Evolutionary conservation across 1,140 invertebrate genomes (phyloP).

Genomic region (Drosophila suzukii): DNA sequence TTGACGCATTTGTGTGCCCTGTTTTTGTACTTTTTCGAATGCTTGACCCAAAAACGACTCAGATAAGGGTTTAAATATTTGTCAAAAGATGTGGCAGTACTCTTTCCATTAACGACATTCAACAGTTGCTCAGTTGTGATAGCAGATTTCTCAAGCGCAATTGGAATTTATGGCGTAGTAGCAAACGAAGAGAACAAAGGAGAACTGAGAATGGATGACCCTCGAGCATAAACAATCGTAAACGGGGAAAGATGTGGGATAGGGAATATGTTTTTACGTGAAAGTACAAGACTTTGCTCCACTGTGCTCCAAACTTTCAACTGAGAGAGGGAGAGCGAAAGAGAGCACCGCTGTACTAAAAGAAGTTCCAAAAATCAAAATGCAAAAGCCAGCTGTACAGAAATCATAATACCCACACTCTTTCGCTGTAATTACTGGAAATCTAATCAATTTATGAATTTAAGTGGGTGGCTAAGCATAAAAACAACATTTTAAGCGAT

Average conservation of each 20-base stretch:
- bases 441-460: conserved; percentile 61
- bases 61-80: conserved; percentile 27
- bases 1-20: conserved; percentile 5
- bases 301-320: conserved; percentile 48
- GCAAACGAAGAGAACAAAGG: conserved; percentile 57
- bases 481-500: conserved; percentile 28
- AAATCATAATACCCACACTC: conserved; percentile 29
- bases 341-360: conserved; percentile 46
- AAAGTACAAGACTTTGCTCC: conserved; percentile 20
- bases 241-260: conserved; percentile 34
- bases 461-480: conserved; percentile 23
- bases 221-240: conserved; percentile 37
- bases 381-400: conserved; percentile 42
- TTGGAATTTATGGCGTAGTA: conserved; percentile 40
- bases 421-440: conserved; percentile 28
- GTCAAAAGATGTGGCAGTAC: background rate
- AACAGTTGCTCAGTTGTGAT: conserved; percentile 33
- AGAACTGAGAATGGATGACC: conserved; percentile 58
- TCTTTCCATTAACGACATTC: conserved; percentile 24
- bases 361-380: conserved; percentile 59
- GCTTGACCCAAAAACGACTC: conserved; percentile 24
- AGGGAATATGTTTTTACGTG: background rate
- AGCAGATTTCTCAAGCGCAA: conserved; percentile 25
- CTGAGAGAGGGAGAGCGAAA: conserved; percentile 15
- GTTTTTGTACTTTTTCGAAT: conserved; percentile 5